A percentile compares a stretch with the other conserved stretches of the same genome.
Evolutionary conservation across 2,888 invertebrate species (phyloP).

Genomic region (Rhaphigaster nebulosa): DNA sequence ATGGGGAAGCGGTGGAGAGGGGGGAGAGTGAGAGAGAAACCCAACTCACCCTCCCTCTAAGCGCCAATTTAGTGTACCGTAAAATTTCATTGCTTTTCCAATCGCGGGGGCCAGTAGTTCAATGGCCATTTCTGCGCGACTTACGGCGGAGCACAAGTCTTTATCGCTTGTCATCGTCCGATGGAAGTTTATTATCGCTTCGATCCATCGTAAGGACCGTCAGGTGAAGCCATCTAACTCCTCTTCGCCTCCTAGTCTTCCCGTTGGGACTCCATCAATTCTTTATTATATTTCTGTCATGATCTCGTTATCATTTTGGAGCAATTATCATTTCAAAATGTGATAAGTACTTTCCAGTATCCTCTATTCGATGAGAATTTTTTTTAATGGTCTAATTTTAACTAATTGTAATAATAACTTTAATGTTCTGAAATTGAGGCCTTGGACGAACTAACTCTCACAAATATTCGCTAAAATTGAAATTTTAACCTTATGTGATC

Average conservation of each 20-base stretch:
- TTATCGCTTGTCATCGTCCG: constrained; percentile 28
- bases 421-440: no score
- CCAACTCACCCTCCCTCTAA: neutral
- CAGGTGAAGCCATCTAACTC: neutral
- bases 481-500: no score
- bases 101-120: neutral
- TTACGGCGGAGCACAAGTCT: neutral
- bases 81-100: constrained; percentile 35
- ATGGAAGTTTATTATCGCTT: neutral
- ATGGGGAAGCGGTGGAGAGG: neutral
- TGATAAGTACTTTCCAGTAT: no score
- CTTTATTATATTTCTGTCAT: neutral
- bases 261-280: neutral
- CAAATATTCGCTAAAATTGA: no score
- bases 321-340: no score
- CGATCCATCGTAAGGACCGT: neutral
- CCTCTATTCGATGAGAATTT: no score
- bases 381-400: no score
- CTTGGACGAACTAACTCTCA: no score
- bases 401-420: no score
- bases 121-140: constrained; percentile 9
- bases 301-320: neutral
- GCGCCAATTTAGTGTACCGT: constrained; percentile 37
- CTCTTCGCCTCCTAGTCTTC: neutral
- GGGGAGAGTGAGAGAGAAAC: neutral